These are phyloP conservation scores for Alethe castanea DNA, from an alignment of 2,113 vertebrate genomes.

Conservation along the genomic window DNA sequence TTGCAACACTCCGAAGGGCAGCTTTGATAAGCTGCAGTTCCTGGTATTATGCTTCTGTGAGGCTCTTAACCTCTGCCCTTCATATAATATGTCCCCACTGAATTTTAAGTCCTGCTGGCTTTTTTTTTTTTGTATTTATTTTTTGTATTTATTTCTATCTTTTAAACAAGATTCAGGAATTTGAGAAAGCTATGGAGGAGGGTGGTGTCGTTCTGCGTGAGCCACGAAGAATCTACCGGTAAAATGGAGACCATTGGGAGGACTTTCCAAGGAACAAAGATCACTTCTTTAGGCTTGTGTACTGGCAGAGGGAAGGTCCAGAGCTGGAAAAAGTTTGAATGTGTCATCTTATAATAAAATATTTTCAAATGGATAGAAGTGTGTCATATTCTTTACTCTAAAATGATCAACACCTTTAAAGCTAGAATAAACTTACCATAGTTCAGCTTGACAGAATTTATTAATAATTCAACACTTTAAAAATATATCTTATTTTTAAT, in stretches of 20 bases:
- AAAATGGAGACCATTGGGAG: background rate
- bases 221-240: constrained; percentile 80
- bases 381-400: background rate
- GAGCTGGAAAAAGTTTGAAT: background rate
- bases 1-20: background rate
- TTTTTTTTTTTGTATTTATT: background rate
- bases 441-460: background rate
- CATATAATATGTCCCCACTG: background rate
- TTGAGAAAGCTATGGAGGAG: constrained; percentile 82
- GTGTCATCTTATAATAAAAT: constrained; percentile 18
- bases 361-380: background rate
- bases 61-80: background rate
- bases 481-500: background rate
- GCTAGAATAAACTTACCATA: background rate
- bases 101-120: background rate
- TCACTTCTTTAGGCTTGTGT: background rate
- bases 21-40: background rate
- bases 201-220: constrained; percentile 84
- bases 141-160: background rate
- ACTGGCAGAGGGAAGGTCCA: background rate
- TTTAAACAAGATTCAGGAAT: constrained; percentile 80
- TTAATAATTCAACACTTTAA: background rate
- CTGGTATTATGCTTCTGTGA: background rate
- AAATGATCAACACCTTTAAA: background rate
- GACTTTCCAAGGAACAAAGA: background rate